Base-by-base conservation (phyloP, 35 echinoderm and acorn worm genomes). In the Apostichopus japonicus region DNA sequence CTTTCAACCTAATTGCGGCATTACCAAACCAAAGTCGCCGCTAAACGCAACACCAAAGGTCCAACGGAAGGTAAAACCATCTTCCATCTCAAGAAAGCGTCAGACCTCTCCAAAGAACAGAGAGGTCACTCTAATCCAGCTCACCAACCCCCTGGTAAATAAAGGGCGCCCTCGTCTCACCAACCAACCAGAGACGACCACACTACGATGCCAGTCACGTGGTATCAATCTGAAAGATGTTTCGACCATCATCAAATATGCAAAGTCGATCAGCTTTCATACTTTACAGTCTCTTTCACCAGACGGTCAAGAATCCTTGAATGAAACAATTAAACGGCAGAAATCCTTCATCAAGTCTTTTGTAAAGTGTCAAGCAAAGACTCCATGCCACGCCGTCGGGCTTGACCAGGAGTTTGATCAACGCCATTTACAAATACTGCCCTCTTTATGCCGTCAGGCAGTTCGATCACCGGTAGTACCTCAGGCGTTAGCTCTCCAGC, bases 281-380 rank as follows among this genome's bases (percentile, higher is more conserved):
- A 73, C 14, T 73, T 73, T 73, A 23, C 11, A 73, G 71, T 73
- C 71, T 73, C 71, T 73, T 73, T 73, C 71, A 73, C 71, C 71
- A 23, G 71, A 73, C n/a, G 3, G 71, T 73, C 1, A 73, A 7
- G 71, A 73, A 73, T 73, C 71, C 6, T 23, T 73, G 11, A 17
- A 15, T 7, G 71, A 73, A 17, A 73, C 71, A 15, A 19, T 73
- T 23, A 73, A 13, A 0, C 16, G 21, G 17, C 71, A 73, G 71
- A n/a, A 73, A 73, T 73, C 71, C 6, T 73, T 73, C n/a, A 23
- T 73, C 6, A 73, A 73, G 17, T 73, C 71, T n/a, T n/a, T 73
- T 73, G 17, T 73, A 23, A 73, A 73, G 16, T 73, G 6, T 1
- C 71, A 73, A 23, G 21, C 16, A 73, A 2, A 73, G 6, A 13